phyloP scores from a whole-genome alignment of 2,797 vertebrate genomes.

The Xiphophorus birchmanni region DNA sequence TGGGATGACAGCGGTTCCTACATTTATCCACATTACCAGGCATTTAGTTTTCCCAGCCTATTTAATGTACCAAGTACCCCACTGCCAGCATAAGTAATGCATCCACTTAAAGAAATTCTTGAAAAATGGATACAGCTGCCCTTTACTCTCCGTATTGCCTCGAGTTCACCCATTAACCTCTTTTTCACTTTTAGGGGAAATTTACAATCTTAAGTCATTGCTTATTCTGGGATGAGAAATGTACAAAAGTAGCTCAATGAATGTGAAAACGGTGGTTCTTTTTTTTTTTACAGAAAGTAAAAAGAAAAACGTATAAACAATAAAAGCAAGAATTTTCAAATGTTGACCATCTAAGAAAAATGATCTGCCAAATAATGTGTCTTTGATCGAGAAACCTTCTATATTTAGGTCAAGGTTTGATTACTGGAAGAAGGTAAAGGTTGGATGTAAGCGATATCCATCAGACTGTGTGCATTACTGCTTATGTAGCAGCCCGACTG shows the following conservation, averaged over 20 bases:
- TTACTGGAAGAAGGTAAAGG: not conserved
- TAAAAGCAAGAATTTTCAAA: not conserved
- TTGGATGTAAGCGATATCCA: conserved; percentile 6
- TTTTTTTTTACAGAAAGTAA: not conserved
- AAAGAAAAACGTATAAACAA: not conserved
- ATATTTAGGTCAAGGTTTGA: not conserved
- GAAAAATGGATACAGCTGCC: conserved; percentile 31
- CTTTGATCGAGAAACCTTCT: not conserved
- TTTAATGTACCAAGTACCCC: conserved; percentile 25
- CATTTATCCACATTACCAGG: conserved; percentile 8
- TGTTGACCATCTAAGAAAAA: not conserved
- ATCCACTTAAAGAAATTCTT: conserved; percentile 31
- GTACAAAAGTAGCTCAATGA: not conserved
- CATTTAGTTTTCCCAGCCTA: conserved; percentile 29
- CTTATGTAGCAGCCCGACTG: conserved; percentile 11
- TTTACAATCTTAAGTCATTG: conserved; percentile 8
- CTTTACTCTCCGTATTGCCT: conserved; percentile 38
- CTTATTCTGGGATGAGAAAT: not conserved
- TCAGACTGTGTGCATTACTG: conserved; percentile 11
- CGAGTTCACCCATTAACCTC: conserved; percentile 27
- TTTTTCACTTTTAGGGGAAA: conserved; percentile 27
- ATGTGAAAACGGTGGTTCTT: not conserved
- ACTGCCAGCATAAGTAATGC: conserved; percentile 33
- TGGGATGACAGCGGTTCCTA: conserved; percentile 6
- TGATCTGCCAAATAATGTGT: not conserved